Conservation (phyloP, 2,113 vertebrate species). For the Canis aureus region DNA sequence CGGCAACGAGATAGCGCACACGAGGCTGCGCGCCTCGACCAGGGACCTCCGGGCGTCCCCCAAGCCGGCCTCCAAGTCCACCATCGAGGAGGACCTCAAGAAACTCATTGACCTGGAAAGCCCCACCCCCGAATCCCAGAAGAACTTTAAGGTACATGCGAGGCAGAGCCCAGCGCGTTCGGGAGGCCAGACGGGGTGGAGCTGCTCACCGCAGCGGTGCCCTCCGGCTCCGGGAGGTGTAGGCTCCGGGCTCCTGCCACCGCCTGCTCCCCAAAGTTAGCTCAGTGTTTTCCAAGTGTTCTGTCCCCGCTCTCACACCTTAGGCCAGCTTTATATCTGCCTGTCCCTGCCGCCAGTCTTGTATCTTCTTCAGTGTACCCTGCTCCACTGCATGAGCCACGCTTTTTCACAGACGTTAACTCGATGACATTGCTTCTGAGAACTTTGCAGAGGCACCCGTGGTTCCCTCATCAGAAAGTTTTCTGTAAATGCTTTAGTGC, state of each 20-base stretch:
- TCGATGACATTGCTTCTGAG: accelerated
- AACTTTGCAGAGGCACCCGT: not conserved
- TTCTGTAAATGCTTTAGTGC: not conserved
- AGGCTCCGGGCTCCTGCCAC: accelerated
- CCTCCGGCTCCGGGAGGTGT: not conserved
- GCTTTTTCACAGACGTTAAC: not conserved
- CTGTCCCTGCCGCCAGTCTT: not conserved
- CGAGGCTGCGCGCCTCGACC: conserved; percentile 92
- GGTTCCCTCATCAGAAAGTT: not conserved
- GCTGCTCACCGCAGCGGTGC: not conserved
- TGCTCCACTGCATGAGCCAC: accelerated
- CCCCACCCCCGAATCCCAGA: conserved; percentile 90
- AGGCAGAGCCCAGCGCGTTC: not conserved
- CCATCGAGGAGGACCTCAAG: conserved; percentile 96
- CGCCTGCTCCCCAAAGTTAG: accelerated
- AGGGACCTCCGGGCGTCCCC: conserved; percentile 95
- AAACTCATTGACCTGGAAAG: conserved; percentile 93
- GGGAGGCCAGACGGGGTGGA: accelerated
- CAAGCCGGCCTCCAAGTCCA: conserved; percentile 93
- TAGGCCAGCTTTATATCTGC: not conserved
- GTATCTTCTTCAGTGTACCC: not conserved
- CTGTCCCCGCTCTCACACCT: not conserved
- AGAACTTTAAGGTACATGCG: conserved; percentile 94
- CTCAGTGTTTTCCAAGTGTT: not conserved
- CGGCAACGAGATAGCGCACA: conserved; percentile 90